Percentiles rank a stretch among this genome's conserved stretches.
phyloP scores from a whole-genome alignment of 2,888 invertebrate species.

The Tipula confusa region DNA sequence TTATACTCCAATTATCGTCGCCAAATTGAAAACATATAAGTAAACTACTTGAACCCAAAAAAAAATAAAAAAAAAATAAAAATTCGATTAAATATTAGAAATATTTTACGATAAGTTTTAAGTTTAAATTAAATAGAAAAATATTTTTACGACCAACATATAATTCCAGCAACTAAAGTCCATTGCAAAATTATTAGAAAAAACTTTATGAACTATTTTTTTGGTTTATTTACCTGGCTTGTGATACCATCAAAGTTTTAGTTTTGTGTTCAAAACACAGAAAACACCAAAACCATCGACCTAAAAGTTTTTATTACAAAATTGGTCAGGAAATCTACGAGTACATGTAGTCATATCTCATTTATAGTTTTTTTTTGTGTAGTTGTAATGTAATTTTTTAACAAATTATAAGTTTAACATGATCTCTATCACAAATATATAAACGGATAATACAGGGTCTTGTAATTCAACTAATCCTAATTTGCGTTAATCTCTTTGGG shows the following conservation, averaged over 20 bases:
- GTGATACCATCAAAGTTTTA: background rate
- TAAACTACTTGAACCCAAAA: background rate
- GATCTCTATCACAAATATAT: too few relatives aligned
- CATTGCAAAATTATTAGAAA: background rate
- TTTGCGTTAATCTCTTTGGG: background rate
- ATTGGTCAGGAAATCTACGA: too few relatives aligned
- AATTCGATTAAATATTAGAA: background rate
- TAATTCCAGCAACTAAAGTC: background rate
- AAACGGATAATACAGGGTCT: background rate
- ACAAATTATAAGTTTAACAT: too few relatives aligned
- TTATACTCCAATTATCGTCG: background rate
- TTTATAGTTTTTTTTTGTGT: too few relatives aligned
- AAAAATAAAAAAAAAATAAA: background rate
- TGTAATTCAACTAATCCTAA: background rate
- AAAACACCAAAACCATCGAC: background rate
- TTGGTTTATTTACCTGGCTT: background rate
- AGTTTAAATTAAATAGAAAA: background rate
- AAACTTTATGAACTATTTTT: background rate
- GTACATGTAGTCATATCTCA: too few relatives aligned
- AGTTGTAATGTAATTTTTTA: too few relatives aligned
- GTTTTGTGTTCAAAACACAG: background rate
- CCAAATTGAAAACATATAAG: background rate
- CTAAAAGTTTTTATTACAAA: background rate
- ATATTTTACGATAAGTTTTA: background rate
- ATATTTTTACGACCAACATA: background rate